Conservation (phyloP, 2,797 vertebrate species). For the Graptemys geographica region DNA sequence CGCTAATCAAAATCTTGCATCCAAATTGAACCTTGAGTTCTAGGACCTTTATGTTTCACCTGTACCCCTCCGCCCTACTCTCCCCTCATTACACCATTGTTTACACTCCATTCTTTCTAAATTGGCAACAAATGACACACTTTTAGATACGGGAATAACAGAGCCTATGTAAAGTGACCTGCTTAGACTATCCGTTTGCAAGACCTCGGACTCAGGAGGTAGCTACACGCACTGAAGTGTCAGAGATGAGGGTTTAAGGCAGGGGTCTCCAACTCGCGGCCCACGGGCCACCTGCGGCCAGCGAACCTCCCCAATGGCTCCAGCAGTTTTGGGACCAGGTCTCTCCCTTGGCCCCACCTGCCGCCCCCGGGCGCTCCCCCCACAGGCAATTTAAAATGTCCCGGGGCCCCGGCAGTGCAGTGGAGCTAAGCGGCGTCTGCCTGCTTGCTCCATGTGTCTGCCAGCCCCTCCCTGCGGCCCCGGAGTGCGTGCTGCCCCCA, state of each 20-base stretch:
- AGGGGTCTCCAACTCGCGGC: no score
- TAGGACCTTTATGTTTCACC: not conserved
- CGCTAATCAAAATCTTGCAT: slow-evolving; percentile 23
- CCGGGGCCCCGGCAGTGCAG: no score
- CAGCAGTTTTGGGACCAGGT: no score
- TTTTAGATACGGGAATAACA: not conserved
- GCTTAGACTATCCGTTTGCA: not conserved
- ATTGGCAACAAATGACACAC: not conserved
- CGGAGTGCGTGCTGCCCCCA: no score
- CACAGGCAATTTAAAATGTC: no score
- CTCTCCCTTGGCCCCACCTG: no score
- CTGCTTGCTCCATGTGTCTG: no score
- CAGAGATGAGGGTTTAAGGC: not conserved
- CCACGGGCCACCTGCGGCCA: no score
- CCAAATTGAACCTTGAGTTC: slow-evolving; percentile 2
- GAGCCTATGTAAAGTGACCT: not conserved
- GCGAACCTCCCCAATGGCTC: no score
- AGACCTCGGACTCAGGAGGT: not conserved
- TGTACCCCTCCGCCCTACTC: not conserved
- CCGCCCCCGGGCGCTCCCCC: no score
- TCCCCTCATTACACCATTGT: not conserved
- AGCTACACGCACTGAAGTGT: not conserved
- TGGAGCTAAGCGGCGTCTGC: no score
- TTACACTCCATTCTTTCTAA: not conserved
- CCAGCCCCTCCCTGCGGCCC: no score